Evolutionary conservation across 1,140 invertebrate species (phyloP).

Genomic region (Calliopsis andreniformis): DNA sequence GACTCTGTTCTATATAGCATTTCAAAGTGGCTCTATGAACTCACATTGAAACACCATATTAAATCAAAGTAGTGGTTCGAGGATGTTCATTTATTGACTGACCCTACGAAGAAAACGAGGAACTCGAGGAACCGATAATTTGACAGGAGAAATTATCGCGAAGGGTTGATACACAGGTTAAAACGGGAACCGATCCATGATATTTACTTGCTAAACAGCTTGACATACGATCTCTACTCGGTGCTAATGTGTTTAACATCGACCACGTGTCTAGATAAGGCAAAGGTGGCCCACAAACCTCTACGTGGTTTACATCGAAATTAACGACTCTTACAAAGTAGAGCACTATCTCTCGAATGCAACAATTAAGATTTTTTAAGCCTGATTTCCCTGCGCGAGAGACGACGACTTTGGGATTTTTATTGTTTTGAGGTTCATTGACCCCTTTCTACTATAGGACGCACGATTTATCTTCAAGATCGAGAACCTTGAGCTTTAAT

Average conservation of each 20-base stretch:
- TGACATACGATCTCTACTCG: conserved; percentile 51
- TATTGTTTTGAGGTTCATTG: background rate
- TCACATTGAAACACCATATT: too few relatives aligned
- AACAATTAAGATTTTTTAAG: background rate
- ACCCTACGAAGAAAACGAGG: background rate
- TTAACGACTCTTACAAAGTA: conserved; percentile 28
- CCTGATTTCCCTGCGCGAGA: too few relatives aligned
- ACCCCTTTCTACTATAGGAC: too few relatives aligned
- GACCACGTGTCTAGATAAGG: conserved; percentile 49
- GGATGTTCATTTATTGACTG: too few relatives aligned
- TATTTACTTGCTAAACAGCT: conserved; percentile 62
- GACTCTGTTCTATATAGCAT: too few relatives aligned
- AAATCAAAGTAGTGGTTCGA: too few relatives aligned
- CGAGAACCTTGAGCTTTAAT: too few relatives aligned
- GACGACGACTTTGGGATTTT: background rate
- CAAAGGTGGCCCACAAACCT: conserved; percentile 31
- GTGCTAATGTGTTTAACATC: conserved; percentile 56
- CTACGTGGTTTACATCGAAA: background rate
- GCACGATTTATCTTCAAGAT: too few relatives aligned
- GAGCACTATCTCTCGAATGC: background rate
- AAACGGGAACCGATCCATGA: conserved; percentile 65
- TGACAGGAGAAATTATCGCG: conserved; percentile 27
- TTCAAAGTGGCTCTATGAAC: too few relatives aligned
- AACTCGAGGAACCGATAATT: conserved; percentile 1
- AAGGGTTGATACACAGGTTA: conserved; percentile 43